Percentiles rank a stretch among this genome's conserved stretches.
These are phyloP conservation scores for Parazoanthus swiftii DNA, from an alignment of 92 coral and sea anemone genomes.

Conservation along the genomic window DNA sequence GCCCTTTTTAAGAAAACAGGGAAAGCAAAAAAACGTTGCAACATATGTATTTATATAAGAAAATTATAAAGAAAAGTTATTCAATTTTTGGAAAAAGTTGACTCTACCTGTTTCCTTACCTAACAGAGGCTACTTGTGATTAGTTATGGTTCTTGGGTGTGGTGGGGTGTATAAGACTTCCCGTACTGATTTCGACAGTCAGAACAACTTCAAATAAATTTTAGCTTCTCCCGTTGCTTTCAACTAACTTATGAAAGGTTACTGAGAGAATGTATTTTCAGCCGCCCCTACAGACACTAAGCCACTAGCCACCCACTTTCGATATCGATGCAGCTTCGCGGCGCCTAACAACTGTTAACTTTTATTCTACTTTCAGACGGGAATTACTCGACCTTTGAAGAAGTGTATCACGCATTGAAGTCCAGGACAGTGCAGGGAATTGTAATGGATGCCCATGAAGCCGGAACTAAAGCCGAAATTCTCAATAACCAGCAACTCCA, in stretches of 20 bases:
- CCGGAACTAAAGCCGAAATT: constrained; percentile 45
- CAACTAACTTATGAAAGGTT: too few relatives aligned
- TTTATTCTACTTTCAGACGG: constrained; percentile 17
- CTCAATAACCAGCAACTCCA: constrained; percentile 38
- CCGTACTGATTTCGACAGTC: too few relatives aligned
- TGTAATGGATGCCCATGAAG: constrained; percentile 47
- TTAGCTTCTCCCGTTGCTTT: too few relatives aligned
- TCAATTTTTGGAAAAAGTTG: not conserved
- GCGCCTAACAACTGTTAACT: not conserved
- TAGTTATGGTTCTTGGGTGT: too few relatives aligned
- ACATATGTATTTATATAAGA: too few relatives aligned
- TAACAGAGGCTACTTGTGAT: too few relatives aligned
- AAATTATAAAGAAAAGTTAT: not conserved
- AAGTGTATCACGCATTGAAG: constrained; percentile 28
- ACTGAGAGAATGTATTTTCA: too few relatives aligned
- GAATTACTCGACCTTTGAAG: constrained; percentile 25
- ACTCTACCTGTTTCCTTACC: not conserved
- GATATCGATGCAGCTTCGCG: too few relatives aligned
- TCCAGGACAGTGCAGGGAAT: constrained; percentile 44
- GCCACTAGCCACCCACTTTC: too few relatives aligned
- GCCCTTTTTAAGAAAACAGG: not conserved
- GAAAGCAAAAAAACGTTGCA: not conserved
- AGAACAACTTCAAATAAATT: too few relatives aligned
- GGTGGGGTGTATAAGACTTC: too few relatives aligned
- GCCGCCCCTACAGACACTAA: too few relatives aligned